Evolutionary conservation across 1,140 invertebrate species (phyloP).

Genomic region (Akabosia matsudoensis): DNA sequence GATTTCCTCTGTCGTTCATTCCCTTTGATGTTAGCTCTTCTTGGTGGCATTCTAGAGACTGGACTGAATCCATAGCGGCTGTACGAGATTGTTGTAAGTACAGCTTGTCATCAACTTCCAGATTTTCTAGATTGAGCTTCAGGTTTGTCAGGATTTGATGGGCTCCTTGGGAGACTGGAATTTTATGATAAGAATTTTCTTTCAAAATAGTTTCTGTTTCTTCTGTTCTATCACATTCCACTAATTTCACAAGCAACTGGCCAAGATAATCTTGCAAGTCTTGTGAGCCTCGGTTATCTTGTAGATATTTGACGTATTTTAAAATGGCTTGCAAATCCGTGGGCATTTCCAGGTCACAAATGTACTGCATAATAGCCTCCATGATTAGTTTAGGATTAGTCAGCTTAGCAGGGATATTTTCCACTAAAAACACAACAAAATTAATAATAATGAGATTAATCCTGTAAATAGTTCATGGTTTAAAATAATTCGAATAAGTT

Average conservation of each 20-base stretch:
- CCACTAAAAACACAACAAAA: background rate
- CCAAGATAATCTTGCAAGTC: constrained; percentile 31
- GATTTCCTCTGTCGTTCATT: constrained; percentile 25
- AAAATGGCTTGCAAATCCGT: background rate
- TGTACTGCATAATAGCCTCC: background rate
- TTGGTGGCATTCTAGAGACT: constrained; percentile 27
- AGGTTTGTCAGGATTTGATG: background rate
- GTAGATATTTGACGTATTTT: constrained; percentile 7
- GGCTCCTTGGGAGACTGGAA: background rate
- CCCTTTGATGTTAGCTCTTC: constrained; percentile 30
- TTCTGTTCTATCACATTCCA: constrained; percentile 23
- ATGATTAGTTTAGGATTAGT: background rate
- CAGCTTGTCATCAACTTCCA: background rate
- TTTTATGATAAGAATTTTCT: background rate
- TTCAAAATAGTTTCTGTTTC: background rate
- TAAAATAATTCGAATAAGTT: background rate
- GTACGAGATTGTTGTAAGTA: background rate
- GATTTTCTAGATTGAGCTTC: background rate
- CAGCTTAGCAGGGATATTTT: background rate
- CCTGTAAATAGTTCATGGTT: constrained; percentile 16
- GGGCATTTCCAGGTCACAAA: background rate
- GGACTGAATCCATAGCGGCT: constrained; percentile 16
- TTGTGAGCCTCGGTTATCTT: background rate
- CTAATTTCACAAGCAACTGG: constrained; percentile 2
- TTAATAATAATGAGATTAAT: constrained; percentile 6